Conservation (phyloP, 2,888 invertebrate species). For the Ethmia dodecea region DNA sequence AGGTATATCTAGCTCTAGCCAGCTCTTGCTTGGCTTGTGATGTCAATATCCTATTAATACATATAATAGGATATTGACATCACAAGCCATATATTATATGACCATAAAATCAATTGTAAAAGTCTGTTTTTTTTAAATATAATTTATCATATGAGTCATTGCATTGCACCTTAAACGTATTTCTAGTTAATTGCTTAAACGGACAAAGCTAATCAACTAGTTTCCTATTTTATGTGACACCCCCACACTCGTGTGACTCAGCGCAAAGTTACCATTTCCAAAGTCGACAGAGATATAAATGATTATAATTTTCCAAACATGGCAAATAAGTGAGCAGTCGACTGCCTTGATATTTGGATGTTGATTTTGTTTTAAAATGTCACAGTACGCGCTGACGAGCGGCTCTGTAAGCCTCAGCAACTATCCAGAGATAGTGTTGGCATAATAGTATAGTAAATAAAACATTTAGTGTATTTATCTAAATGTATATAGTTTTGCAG, state of each 20-base stretch:
- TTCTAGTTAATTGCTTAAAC: conserved; percentile 3
- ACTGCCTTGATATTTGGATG: conserved; percentile 64
- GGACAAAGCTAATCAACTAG: conserved; percentile 30
- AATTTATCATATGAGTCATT: background rate
- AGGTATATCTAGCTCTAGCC: no score
- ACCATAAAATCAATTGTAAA: no score
- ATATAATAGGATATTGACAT: no score
- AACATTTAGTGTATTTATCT: no score
- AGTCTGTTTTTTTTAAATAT: no score
- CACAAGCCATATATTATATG: no score
- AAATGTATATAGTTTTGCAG: no score
- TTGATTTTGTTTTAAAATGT: conserved; percentile 49
- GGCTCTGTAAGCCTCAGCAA: no score
- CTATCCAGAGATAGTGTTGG: no score
- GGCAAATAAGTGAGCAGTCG: conserved; percentile 36
- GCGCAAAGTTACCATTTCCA: conserved; percentile 38
- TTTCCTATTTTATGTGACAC: conserved; percentile 58
- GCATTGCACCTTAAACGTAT: background rate
- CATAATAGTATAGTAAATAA: no score
- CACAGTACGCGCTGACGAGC: conserved; percentile 28
- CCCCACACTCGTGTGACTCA: conserved; percentile 57
- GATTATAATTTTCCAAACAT: conserved; percentile 37
- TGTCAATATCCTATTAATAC: no score
- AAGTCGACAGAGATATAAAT: conserved; percentile 28
- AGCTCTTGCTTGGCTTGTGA: no score